Evolutionary conservation across 2,888 invertebrate species (phyloP).

Genomic region (Corbicula japonica): DNA sequence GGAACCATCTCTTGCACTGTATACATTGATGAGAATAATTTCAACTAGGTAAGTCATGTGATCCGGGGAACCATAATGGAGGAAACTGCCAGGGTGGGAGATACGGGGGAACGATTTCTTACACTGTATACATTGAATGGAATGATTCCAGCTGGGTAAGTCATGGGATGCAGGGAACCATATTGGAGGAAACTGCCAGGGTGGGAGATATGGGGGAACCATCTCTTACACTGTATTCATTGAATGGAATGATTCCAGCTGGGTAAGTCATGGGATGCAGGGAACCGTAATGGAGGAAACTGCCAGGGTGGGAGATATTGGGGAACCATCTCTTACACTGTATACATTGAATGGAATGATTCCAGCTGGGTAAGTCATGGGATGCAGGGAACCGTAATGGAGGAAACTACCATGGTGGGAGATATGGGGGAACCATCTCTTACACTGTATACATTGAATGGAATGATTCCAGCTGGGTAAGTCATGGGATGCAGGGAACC

Average conservation of each 20-base stretch:
- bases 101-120: conserved; percentile 33
- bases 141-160: not conserved
- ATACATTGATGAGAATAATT: conserved; percentile 10
- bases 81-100: conserved; percentile 8
- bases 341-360: conserved; percentile 21
- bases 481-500: too few relatives aligned
- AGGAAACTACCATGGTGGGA: too few relatives aligned
- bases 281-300: not conserved
- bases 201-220: conserved; percentile 31
- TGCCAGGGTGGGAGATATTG: conserved; percentile 24
- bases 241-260: conserved; percentile 3
- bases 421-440: conserved; percentile 29
- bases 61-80: conserved; percentile 7
- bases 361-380: not conserved
- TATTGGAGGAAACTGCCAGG: not conserved
- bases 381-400: too few relatives aligned
- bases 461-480: not conserved
- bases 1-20: conserved; percentile 38
- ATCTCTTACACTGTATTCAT: conserved; percentile 41
- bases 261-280: not conserved
- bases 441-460: conserved; percentile 26
- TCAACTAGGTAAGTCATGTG: conserved; percentile 12
- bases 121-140: conserved; percentile 30
- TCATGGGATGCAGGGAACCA: not conserved
- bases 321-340: conserved; percentile 34